Conservation (phyloP, 2,113 vertebrate species). For the Conger conger region DNA sequence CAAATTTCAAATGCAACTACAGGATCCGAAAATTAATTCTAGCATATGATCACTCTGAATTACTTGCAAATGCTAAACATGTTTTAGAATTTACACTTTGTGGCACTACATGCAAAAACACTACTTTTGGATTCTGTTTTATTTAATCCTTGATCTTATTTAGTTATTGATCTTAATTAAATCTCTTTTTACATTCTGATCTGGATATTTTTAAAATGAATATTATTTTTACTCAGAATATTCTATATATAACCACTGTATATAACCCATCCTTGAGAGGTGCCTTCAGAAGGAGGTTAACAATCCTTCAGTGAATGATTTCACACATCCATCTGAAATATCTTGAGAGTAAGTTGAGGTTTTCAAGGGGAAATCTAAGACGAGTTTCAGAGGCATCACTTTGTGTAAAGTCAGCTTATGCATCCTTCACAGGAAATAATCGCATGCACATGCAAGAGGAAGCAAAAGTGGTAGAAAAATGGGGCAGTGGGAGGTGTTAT, state of each 20-base stretch:
- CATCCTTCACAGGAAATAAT: not conserved
- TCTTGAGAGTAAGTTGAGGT: not conserved
- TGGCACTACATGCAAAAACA: too few relatives aligned
- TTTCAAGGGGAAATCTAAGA: not conserved
- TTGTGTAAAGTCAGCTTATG: slow-evolving; percentile 11
- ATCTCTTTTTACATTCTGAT: not conserved
- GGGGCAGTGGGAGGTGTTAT: not conserved
- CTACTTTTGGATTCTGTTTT: too few relatives aligned
- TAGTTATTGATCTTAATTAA: too few relatives aligned
- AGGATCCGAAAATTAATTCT: too few relatives aligned
- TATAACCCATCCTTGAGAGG: not conserved
- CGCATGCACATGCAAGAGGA: not conserved
- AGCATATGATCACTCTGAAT: too few relatives aligned
- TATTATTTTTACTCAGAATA: not conserved
- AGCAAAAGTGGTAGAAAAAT: not conserved
- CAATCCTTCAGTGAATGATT: not conserved
- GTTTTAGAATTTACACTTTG: too few relatives aligned
- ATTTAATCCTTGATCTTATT: too few relatives aligned
- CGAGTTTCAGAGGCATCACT: not conserved
- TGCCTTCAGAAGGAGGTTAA: slow-evolving; percentile 6
- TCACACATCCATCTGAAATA: not conserved
- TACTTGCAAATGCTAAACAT: too few relatives aligned
- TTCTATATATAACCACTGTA: not conserved
- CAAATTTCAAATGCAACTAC: too few relatives aligned
- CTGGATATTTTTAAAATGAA: not conserved